phyloP scores from a whole-genome alignment of 2,888 invertebrate species.

The Amiota mariae region DNA sequence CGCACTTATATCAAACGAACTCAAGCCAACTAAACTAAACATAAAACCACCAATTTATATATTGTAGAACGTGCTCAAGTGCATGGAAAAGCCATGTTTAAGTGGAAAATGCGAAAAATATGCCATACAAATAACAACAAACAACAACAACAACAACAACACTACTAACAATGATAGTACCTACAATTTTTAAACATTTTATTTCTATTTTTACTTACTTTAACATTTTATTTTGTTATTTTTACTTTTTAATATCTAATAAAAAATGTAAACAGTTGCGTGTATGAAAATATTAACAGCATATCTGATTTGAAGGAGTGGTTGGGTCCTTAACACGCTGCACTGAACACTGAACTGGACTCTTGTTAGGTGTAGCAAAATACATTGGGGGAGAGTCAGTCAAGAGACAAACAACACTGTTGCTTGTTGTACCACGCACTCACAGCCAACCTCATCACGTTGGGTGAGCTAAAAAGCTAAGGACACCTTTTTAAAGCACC shows the following conservation, averaged over 20 bases:
- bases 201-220: constrained; percentile 16
- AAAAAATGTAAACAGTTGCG: constrained; percentile 5
- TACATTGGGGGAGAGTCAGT: not conserved
- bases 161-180: too few species aligned
- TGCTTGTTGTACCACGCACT: too few species aligned
- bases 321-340: constrained; percentile 3
- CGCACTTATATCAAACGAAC: not conserved
- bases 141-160: not conserved
- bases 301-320: not conserved
- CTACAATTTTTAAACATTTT: constrained; percentile 4
- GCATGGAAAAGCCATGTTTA: constrained; percentile 34
- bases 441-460: too few species aligned
- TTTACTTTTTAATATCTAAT: not conserved
- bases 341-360: too few species aligned
- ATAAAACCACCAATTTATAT: constrained; percentile 57
- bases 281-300: not conserved
- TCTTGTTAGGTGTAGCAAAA: not conserved
- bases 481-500: not conserved
- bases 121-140: constrained; percentile 6
- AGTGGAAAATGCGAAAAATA: constrained; percentile 9
- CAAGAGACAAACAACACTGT: not conserved
- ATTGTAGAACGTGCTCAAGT: constrained; percentile 65
- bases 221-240: not conserved
- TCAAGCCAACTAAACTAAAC: constrained; percentile 19
- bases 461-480: not conserved